Evolutionary conservation across 2,888 invertebrate genomes (phyloP).

Genomic region (Drosophila incognita): DNA sequence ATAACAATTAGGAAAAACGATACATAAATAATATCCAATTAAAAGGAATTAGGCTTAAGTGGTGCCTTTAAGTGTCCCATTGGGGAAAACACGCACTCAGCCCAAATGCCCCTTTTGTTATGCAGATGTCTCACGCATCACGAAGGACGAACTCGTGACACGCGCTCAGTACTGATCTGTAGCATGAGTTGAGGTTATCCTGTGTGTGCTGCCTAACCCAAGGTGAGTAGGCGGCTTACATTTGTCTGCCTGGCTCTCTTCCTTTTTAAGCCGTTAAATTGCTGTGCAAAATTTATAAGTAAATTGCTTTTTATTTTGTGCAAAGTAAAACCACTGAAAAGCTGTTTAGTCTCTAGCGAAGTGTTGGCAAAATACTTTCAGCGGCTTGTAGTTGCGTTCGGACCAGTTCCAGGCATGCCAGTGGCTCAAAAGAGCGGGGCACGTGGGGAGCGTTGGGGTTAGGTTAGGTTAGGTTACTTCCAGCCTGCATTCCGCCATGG

Average conservation of each 20-base stretch:
- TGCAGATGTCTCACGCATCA: neutral
- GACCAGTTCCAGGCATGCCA: constrained; percentile 22
- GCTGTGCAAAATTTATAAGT: constrained; percentile 66
- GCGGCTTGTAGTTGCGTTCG: constrained; percentile 39
- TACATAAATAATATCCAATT: neutral
- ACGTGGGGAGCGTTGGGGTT: neutral
- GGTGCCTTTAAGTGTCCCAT: neutral
- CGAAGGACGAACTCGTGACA: constrained; percentile 7
- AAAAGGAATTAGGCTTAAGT: neutral
- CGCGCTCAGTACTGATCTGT: constrained; percentile 9
- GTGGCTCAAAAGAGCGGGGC: neutral
- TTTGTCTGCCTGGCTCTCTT: constrained; percentile 37
- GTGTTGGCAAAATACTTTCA: constrained; percentile 63
- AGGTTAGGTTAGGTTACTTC: constrained; percentile 12
- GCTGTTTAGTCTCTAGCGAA: constrained; percentile 65
- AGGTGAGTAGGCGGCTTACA: constrained; percentile 41
- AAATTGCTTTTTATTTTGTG: constrained; percentile 63
- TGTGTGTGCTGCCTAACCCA: constrained; percentile 7
- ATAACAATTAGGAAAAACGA: neutral
- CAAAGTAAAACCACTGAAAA: constrained; percentile 56
- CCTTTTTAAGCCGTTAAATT: constrained; percentile 48
- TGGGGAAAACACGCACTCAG: neutral
- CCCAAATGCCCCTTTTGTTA: neutral
- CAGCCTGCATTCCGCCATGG: constrained; percentile 15
- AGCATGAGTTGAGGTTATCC: neutral